Conservation (phyloP, 2,888 invertebrate species). For the Muscina levida region DNA sequence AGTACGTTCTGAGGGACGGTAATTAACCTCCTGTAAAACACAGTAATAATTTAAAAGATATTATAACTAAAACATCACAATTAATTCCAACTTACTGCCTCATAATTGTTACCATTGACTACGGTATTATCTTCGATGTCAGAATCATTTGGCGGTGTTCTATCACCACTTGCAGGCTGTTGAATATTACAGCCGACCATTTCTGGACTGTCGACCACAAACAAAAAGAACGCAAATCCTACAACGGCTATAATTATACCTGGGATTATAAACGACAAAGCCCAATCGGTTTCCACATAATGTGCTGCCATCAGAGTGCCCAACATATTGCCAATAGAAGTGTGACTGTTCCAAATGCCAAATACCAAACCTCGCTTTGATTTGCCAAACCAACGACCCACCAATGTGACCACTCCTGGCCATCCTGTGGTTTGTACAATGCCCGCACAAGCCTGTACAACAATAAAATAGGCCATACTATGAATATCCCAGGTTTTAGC, state of each 20-base stretch:
- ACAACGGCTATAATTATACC: slow-evolving; percentile 88
- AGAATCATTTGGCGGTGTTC: slow-evolving; percentile 75
- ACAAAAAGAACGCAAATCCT: slow-evolving; percentile 89
- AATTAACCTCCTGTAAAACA: slow-evolving; percentile 75
- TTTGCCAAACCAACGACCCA: slow-evolving; percentile 98
- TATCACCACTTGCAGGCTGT: background rate
- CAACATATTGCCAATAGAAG: slow-evolving; percentile 96
- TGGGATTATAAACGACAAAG: slow-evolving; percentile 94
- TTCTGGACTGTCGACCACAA: slow-evolving; percentile 90
- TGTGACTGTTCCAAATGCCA: slow-evolving; percentile 98
- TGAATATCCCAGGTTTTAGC: slow-evolving; percentile 91
- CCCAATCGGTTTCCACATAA: slow-evolving; percentile 94
- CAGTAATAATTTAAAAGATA: too few species aligned
- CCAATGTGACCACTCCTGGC: slow-evolving; percentile 95
- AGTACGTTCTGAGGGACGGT: slow-evolving; percentile 78
- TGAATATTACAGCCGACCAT: slow-evolving; percentile 82
- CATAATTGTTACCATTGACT: slow-evolving; percentile 58
- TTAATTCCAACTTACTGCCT: slow-evolving; percentile 81
- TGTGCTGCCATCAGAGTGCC: slow-evolving; percentile 92
- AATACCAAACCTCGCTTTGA: slow-evolving; percentile 94
- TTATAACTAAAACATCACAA: too few species aligned
- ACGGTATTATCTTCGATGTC: slow-evolving; percentile 78
- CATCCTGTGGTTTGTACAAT: slow-evolving; percentile 95
- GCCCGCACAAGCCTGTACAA: slow-evolving; percentile 93
- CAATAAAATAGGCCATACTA: slow-evolving; percentile 88